Conservation (phyloP, 2,888 invertebrate genomes). For the Eustalomyia histrio region DNA sequence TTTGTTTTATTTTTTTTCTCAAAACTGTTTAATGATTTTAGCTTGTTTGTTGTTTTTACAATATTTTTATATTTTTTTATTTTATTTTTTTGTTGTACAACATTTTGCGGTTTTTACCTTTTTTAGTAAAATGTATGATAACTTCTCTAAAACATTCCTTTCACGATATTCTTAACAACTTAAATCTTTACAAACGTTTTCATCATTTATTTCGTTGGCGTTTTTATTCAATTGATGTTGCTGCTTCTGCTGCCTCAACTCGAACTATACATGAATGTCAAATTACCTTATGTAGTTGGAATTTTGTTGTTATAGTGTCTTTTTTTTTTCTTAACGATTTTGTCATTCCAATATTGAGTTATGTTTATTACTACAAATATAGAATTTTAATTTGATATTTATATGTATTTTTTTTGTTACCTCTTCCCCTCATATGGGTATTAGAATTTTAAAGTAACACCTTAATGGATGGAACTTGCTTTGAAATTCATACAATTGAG, state of each 20-base stretch:
- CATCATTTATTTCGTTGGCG: conserved; percentile 37
- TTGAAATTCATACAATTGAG: conserved; percentile 30
- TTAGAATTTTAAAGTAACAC: conserved; percentile 33
- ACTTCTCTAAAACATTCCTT: conserved; percentile 44
- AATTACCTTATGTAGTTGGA: conserved; percentile 52
- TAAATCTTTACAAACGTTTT: conserved; percentile 6
- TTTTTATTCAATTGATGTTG: conserved; percentile 41
- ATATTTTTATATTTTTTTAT: background rate
- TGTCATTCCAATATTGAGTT: conserved; percentile 51
- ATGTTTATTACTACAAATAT: conserved; percentile 46
- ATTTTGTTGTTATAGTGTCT: conserved; percentile 24
- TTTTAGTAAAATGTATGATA: conserved; percentile 42
- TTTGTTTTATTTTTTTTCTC: conserved; percentile 40
- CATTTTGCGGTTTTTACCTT: conserved; percentile 60
- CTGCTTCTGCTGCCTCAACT: conserved; percentile 5
- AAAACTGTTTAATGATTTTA: conserved; percentile 53
- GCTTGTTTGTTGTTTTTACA: conserved; percentile 50
- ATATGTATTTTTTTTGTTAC: background rate
- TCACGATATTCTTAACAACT: conserved; percentile 4
- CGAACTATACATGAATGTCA: conserved; percentile 55
- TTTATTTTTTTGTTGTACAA: conserved; percentile 43
- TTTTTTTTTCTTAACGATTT: conserved; percentile 40
- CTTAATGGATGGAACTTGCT: conserved; percentile 34
- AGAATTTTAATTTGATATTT: conserved; percentile 54
- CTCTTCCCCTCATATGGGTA: conserved; percentile 5